A percentile compares a stretch with the other conserved stretches of the same genome.
phyloP scores from a whole-genome alignment of 2,888 invertebrate species.

The Lysandra bellargus region DNA sequence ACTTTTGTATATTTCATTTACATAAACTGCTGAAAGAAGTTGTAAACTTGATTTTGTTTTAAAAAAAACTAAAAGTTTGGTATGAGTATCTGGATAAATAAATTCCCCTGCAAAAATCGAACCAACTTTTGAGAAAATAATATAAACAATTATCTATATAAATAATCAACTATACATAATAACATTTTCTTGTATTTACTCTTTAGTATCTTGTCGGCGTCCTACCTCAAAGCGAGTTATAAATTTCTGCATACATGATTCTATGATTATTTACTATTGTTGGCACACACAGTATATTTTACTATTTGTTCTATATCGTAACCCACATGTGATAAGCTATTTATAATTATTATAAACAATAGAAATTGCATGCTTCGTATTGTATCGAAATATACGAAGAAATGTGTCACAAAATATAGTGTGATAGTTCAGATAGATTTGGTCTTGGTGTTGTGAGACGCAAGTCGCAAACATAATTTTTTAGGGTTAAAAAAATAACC shows the following conservation, averaged over 20 bases:
- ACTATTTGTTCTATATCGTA: constrained; percentile 42
- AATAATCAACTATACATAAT: neutral
- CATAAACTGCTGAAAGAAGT: neutral
- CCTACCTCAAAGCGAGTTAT: constrained; percentile 18
- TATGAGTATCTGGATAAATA: no score
- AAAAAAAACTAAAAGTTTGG: neutral
- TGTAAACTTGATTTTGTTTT: no score
- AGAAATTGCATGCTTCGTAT: neutral
- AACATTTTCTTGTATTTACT: neutral
- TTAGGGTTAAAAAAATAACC: no score
- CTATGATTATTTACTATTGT: constrained; percentile 25
- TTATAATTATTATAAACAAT: constrained; percentile 11
- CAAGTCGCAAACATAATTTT: no score
- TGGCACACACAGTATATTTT: constrained; percentile 42
- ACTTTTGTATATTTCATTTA: neutral
- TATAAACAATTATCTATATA: no score
- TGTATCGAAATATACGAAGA: neutral
- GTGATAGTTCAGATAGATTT: no score
- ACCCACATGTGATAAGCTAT: constrained; percentile 46
- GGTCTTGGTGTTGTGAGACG: no score
- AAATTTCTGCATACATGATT: constrained; percentile 3
- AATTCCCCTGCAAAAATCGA: no score
- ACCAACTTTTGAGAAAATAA: no score
- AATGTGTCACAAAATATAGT: no score
- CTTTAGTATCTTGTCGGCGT: neutral